phyloP scores from a whole-genome alignment of 2,113 vertebrate species.

The Holacanthus passer region DNA sequence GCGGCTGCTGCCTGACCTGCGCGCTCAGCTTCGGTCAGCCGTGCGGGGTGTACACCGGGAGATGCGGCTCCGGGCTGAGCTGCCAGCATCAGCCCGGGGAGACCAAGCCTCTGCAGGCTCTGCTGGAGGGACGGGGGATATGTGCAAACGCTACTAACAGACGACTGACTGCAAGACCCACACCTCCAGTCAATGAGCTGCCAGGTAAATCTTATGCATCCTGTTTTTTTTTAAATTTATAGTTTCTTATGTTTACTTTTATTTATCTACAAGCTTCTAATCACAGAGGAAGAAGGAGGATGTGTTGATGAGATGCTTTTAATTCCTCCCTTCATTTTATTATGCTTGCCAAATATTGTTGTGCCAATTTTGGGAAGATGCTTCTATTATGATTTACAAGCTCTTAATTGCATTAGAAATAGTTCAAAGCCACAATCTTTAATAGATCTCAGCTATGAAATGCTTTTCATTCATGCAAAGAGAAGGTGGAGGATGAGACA shows the following conservation, averaged over 20 bases:
- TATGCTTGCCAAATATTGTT: too few species aligned
- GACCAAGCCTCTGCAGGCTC: conserved; percentile 89
- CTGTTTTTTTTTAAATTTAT: too few species aligned
- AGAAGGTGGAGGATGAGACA: neutral
- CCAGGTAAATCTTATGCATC: conserved; percentile 82
- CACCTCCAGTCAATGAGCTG: conserved; percentile 68
- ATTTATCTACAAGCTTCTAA: too few species aligned
- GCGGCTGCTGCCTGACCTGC: conserved; percentile 95
- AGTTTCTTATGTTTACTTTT: too few species aligned
- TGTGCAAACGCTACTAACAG: conserved; percentile 85
- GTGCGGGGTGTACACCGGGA: conserved; percentile 94
- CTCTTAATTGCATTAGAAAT: neutral
- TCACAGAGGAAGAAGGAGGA: neutral
- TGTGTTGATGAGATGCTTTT: neutral
- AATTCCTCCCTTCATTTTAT: too few species aligned
- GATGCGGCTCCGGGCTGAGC: conserved; percentile 88
- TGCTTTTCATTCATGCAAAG: neutral
- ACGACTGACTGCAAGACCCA: conserved; percentile 59
- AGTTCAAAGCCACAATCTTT: neutral
- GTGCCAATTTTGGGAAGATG: neutral
- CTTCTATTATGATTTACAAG: neutral
- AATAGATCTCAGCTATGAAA: too few species aligned
- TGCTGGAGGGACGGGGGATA: conserved; percentile 91
- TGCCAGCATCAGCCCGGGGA: conserved; percentile 88
- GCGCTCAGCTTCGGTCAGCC: conserved; percentile 85